Evolutionary conservation across 1,140 invertebrate genomes (phyloP), one percentile per base, ranked within the genome.

Genomic region (Proales similis): DNA sequence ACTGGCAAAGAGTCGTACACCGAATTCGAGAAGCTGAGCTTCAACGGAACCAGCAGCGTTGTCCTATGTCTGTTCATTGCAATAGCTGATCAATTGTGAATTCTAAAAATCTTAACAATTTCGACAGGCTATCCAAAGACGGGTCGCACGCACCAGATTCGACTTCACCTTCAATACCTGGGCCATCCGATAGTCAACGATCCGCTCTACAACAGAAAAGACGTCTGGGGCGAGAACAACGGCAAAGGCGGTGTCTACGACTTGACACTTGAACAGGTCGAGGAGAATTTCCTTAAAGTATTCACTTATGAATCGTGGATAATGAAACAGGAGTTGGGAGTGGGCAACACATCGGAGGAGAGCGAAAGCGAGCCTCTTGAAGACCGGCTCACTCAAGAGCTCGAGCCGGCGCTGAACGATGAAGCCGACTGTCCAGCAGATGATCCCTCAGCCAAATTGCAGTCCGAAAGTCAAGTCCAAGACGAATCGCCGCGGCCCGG

Each of bases 141-240:
- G 1, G 91, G 91, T 0, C 78, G 91, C 60, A 95, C 93, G 85
- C 91, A 95, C 75, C 91, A 95, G 76, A 95, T 95, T 66, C 81
- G 91, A 61, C 90, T 95, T 17, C 91, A 95, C 77, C 80, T 95
- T 36, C 91, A 94, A 73, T 95, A 88, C 76, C 79, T 94, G 67
- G 90, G 89, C 60, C 88, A 87, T 78, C 91, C 91, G 2, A 91
- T 95, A 60, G 84, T 91, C 3, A 92, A 92, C 70, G 91, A 95
- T 51, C 38, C 45, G 2, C 36, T 65, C 5, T 65, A 65, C 46
- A 47, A 33, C 14, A 14, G 42, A 4, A 19, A 29, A 20, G 27
- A 19, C 26, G 27, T 63, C 27, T 63, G 61, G 61, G 61, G 90
- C 0, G 86, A 87, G 0, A 78, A 86, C 26, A 91, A 91, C 69